Evolutionary conservation across 2,797 vertebrate species (phyloP).

Genomic region (Rachycentron canadum): DNA sequence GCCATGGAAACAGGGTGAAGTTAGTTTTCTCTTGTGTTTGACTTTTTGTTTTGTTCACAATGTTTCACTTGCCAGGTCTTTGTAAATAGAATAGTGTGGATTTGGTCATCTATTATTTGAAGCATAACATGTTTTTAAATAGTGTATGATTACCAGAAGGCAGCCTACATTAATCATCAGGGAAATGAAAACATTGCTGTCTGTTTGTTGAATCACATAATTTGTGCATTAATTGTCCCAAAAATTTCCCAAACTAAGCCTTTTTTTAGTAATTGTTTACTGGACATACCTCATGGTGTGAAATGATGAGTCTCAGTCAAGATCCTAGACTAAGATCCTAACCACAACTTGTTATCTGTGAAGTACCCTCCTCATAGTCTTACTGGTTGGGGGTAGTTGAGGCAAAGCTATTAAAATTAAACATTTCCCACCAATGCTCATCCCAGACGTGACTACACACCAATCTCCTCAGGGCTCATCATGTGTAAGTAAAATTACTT

Average conservation of each 20-base stretch:
- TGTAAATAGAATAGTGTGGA: background rate
- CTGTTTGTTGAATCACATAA: background rate
- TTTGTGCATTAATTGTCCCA: background rate
- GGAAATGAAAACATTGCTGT: background rate
- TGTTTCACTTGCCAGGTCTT: background rate
- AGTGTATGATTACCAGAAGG: background rate
- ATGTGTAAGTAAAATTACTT: conserved; percentile 17
- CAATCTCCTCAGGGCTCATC: conserved; percentile 17
- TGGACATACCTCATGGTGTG: background rate
- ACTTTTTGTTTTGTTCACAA: background rate
- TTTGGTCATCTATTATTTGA: background rate
- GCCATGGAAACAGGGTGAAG: background rate
- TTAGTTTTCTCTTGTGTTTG: background rate
- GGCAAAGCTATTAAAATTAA: conserved; percentile 14
- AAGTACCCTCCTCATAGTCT: background rate
- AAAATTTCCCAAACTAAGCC: background rate
- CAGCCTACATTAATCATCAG: background rate
- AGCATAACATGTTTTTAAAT: background rate
- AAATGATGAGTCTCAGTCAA: background rate
- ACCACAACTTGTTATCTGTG: background rate
- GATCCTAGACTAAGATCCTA: background rate
- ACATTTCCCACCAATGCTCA: conserved; percentile 22
- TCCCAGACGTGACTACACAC: conserved; percentile 25
- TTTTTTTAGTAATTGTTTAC: background rate
- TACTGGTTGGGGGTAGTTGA: background rate